Conservation (phyloP, 1,140 invertebrate genomes). For the Drosophila tropicalis region DNA sequence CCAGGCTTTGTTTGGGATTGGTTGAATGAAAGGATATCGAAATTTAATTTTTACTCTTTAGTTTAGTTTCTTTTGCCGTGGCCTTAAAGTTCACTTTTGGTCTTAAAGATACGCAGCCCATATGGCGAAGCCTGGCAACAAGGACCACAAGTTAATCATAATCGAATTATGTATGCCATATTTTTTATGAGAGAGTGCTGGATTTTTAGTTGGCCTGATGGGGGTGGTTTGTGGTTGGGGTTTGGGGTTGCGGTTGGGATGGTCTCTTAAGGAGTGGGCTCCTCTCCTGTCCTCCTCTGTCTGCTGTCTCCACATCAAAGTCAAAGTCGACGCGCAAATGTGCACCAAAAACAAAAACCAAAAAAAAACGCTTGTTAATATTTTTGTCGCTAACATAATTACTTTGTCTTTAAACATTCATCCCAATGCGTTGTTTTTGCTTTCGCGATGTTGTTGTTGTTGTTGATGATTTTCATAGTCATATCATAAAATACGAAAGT, state of each 20-base stretch:
- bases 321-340: constrained; percentile 16
- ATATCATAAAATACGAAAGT: constrained; percentile 36
- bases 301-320: constrained; percentile 17
- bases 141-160: constrained; percentile 31
- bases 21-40: too few relatives aligned
- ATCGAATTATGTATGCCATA: constrained; percentile 36
- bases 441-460: constrained; percentile 15
- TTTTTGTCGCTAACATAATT: constrained; percentile 60
- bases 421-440: constrained; percentile 33
- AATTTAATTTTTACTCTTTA: too few relatives aligned
- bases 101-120: neutral
- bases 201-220: neutral
- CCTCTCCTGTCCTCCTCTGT: neutral
- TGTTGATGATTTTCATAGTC: constrained; percentile 11
- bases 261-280: neutral
- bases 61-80: too few relatives aligned
- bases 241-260: too few relatives aligned
- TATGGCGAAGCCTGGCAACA: neutral
- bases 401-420: constrained; percentile 44
- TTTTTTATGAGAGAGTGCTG: constrained; percentile 1
- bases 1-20: too few relatives aligned
- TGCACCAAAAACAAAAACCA: constrained; percentile 1
- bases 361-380: constrained; percentile 40
- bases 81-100: neutral
- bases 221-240: neutral